phyloP scores from a whole-genome alignment of 2,797 vertebrate genomes.

The Gobionotothen gibberifrons region DNA sequence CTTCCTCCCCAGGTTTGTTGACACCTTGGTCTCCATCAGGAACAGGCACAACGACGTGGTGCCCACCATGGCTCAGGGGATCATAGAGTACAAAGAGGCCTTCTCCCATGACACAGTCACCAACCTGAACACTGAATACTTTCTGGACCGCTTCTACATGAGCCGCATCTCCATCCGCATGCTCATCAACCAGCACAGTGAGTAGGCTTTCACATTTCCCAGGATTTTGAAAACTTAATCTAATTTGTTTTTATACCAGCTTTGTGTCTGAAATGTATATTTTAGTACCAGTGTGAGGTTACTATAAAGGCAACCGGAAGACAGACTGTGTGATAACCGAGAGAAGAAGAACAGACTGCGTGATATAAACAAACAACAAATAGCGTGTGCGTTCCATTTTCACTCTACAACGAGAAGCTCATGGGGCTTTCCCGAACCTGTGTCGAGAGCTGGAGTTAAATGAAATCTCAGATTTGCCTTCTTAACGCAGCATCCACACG shows the following conservation, averaged over 20 bases:
- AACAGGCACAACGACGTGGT: constrained; percentile 97
- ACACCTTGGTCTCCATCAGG: constrained; percentile 91
- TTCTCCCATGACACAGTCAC: constrained; percentile 90
- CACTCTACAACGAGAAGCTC: no score
- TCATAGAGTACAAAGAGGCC: constrained; percentile 93
- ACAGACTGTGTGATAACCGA: no score
- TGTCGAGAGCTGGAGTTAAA: no score
- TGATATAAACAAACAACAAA: no score
- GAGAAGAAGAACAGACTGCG: no score
- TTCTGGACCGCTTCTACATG: constrained; percentile 96
- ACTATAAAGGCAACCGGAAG: no score
- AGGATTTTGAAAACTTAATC: background rate
- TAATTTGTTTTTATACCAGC: background rate
- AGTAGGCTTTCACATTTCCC: constrained; percentile 59
- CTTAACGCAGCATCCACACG: no score
- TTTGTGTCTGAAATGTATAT: background rate
- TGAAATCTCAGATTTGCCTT: no score
- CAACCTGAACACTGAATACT: constrained; percentile 97
- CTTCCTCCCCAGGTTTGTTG: constrained; percentile 85
- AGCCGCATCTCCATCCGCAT: constrained; percentile 98
- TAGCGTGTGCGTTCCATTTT: no score
- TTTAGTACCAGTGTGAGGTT: background rate
- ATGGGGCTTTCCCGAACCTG: no score
- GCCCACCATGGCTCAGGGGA: constrained; percentile 95
- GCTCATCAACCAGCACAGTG: constrained; percentile 98